phyloP scores from a whole-genome alignment of 2,113 vertebrate genomes.

The Oreochromis niloticus region DNA sequence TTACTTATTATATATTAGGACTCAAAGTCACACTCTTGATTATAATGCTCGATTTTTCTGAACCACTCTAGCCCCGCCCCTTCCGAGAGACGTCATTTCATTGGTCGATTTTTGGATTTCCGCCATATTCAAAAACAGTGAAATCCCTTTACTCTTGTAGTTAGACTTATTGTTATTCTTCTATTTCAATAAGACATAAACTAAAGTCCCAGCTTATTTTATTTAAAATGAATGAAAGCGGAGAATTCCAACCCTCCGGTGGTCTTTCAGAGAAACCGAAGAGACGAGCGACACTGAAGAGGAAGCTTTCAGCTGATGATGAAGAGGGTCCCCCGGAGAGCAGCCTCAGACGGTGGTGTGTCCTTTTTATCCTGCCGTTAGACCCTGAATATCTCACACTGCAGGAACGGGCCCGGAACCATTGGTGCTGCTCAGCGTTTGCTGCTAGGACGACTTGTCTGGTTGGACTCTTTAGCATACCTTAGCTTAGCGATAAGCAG shows the following conservation, averaged over 20 bases:
- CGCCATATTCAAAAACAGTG: conserved; percentile 68
- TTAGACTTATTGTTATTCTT: not conserved
- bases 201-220: not conserved
- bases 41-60: not conserved
- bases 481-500: not conserved
- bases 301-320: conserved; percentile 36
- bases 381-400: rapidly evolving
- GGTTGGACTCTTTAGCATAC: too few relatives aligned
- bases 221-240: conserved; percentile 48
- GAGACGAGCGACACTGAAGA: conserved; percentile 4
- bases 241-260: not conserved
- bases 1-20: not conserved
- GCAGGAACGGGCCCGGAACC: not conserved
- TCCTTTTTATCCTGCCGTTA: rapidly evolving
- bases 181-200: not conserved
- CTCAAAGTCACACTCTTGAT: not conserved
- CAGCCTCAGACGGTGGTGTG: conserved; percentile 24
- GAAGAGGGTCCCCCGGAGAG: not conserved
- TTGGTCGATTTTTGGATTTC: conserved; percentile 56
- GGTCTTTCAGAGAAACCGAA: not conserved
- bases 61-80: not conserved
- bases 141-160: not conserved
- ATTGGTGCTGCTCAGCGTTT: not conserved
- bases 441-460: not conserved
- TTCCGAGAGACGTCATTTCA: not conserved